Evolutionary conservation across 2,797 vertebrate species (phyloP), one percentile per base, ranked within the genome.

Genomic region (Siniperca scherzeri): DNA sequence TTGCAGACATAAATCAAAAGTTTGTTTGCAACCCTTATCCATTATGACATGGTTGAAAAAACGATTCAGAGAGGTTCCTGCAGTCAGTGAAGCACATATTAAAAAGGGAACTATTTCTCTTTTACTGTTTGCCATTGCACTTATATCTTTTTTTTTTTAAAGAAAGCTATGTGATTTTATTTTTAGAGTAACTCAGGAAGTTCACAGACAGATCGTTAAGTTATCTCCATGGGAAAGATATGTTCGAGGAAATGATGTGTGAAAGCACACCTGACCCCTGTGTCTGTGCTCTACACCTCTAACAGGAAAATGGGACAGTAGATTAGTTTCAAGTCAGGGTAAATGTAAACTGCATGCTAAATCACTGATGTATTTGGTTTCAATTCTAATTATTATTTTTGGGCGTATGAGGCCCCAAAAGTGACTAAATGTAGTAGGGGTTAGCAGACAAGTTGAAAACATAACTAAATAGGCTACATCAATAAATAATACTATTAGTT

Each of bases 1-100:
- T 78, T 82, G 78, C 84, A 85, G 72, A 86, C 89, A 85, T 91
- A 74, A 93, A 94, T 93, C 90, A 93, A 74, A 86, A 82, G 78
- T 89, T 85, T 90, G 87, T 91, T 91, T 89, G 74, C 83, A 71
- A 33, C 21, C 55, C 65, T 83, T 79, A 80, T 88, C 70, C 27
- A 81, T 86, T 84, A 76, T 2, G 38, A 56, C 33, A 53, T 3
- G 3, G 65, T 25, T 69, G 22, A 71, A 52, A 70, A 82, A 85
- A 40, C 44, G 44, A 87, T 70, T 76, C 66, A 53, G 4, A 72
- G 67, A 68, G 40, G 40, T 53, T 80, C 60, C 25, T 70, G 73
- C 38, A 60, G 62, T 70, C 42, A n/a, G 33, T 53, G 69, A 74
- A 68, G 62, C 70, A 25, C 40, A 71, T 52, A 59, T 81, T 83